Conservation (phyloP, 2,113 vertebrate genomes). For the Riparia riparia region DNA sequence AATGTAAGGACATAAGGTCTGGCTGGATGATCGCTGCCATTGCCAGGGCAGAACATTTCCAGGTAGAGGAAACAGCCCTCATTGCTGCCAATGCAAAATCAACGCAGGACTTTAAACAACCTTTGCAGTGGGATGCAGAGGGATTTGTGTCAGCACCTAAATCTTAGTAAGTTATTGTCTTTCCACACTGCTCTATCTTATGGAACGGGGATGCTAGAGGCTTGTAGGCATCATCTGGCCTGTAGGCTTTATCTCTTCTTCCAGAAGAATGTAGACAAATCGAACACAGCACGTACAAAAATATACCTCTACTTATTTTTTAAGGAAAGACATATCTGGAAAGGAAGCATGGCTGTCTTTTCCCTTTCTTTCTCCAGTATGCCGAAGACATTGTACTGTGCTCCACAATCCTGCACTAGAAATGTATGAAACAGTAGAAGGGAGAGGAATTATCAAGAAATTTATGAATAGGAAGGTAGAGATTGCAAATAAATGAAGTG, state of each 20-base stretch:
- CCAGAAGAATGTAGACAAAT: not conserved
- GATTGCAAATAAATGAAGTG: not conserved
- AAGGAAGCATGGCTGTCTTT: not conserved
- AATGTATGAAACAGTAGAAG: not conserved
- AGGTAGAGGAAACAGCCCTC: not conserved
- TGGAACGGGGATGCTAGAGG: not conserved
- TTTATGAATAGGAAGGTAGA: not conserved
- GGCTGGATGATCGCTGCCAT: not conserved
- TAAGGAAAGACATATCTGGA: not conserved
- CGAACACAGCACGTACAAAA: not conserved
- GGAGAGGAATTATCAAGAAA: not conserved
- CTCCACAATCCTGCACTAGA: not conserved
- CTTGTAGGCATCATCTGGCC: not conserved
- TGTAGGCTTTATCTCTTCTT: not conserved
- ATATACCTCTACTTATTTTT: not conserved
- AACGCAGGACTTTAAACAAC: not conserved
- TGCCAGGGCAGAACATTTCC: not conserved
- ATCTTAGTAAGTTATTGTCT: not conserved
- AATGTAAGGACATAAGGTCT: not conserved
- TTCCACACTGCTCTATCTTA: not conserved
- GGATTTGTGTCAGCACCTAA: not conserved
- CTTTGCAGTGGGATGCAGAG: not conserved
- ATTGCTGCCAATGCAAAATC: not conserved
- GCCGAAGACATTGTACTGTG: not conserved
- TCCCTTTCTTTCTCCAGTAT: not conserved